Percentiles rank a stretch among this genome's conserved stretches.
These are phyloP conservation scores for Spinibarbus caldwelli DNA, from an alignment of 2,797 vertebrate species.

Conservation along the genomic window DNA sequence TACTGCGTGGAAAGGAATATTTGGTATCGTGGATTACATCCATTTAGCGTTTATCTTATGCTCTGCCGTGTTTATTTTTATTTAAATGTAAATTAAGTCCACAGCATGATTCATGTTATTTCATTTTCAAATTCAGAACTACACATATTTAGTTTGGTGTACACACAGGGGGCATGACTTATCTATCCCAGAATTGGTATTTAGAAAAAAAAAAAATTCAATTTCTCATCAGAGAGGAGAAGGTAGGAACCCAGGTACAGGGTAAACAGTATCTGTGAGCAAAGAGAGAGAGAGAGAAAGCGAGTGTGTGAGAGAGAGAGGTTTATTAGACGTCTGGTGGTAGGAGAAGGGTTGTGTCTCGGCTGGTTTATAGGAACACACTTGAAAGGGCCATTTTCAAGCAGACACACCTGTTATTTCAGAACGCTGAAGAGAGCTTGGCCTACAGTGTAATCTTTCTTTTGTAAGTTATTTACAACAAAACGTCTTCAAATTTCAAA, in stretches of 20 bases:
- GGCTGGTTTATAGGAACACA: slow-evolving; percentile 80
- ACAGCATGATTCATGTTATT: slow-evolving; percentile 42
- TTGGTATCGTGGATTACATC: background rate
- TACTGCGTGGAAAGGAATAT: background rate
- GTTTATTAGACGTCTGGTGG: slow-evolving; percentile 67
- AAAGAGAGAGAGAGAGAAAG: slow-evolving; percentile 63
- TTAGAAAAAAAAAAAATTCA: slow-evolving; percentile 78
- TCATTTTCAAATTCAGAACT: slow-evolving; percentile 52
- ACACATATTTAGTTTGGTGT: slow-evolving; percentile 61
- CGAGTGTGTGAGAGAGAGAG: slow-evolving; percentile 56
- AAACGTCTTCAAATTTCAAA: slow-evolving; percentile 52
- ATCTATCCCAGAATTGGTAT: slow-evolving; percentile 76
- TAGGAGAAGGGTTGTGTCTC: slow-evolving; percentile 73
- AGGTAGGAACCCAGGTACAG: slow-evolving; percentile 74
- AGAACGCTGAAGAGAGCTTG: slow-evolving; percentile 71
- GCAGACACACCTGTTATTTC: slow-evolving; percentile 80
- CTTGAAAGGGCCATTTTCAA: slow-evolving; percentile 79
- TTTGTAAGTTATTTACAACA: slow-evolving; percentile 65
- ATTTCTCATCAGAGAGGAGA: slow-evolving; percentile 78
- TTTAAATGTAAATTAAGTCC: slow-evolving; percentile 55
- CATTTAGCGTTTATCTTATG: slow-evolving; percentile 41
- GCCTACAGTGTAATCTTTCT: slow-evolving; percentile 65
- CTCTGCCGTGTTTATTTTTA: slow-evolving; percentile 28
- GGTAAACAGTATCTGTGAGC: slow-evolving; percentile 80
- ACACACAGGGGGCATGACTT: slow-evolving; percentile 71